Evolutionary conservation across 2,888 invertebrate species (phyloP).

Genomic region (Muscina levida): DNA sequence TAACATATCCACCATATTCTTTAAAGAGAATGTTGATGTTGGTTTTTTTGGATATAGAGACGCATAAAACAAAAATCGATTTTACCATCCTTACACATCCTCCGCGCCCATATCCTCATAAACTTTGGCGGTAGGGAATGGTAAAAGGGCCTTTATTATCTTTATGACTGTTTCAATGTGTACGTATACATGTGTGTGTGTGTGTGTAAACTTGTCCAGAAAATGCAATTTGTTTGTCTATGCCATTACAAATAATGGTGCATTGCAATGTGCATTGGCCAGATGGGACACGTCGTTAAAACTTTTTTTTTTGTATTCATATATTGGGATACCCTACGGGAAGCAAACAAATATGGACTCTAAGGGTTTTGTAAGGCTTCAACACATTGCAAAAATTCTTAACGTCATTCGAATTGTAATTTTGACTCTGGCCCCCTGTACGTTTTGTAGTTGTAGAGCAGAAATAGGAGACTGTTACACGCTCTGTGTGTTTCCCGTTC

Average conservation of each 20-base stretch:
- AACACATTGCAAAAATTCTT: too few relatives aligned
- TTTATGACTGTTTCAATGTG: not conserved
- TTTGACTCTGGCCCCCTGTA: too few relatives aligned
- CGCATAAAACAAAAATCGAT: slow-evolving; percentile 56
- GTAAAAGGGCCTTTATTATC: slow-evolving; percentile 21
- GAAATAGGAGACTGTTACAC: too few relatives aligned
- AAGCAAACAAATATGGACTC: not conserved
- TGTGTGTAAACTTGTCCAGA: slow-evolving; percentile 63
- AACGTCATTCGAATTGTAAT: too few relatives aligned
- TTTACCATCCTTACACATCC: slow-evolving; percentile 28
- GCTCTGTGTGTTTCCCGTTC: too few relatives aligned
- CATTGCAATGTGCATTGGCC: slow-evolving; percentile 56
- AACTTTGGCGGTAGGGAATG: not conserved
- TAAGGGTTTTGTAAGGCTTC: too few relatives aligned
- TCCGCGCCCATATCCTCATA: not conserved
- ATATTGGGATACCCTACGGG: slow-evolving; percentile 44
- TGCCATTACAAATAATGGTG: slow-evolving; percentile 63
- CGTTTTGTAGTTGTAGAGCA: too few relatives aligned
- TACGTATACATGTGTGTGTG: slow-evolving; percentile 14
- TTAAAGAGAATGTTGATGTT: not conserved
- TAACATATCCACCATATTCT: slow-evolving; percentile 54
- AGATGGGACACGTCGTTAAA: slow-evolving; percentile 65
- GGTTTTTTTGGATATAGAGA: not conserved
- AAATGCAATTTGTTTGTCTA: slow-evolving; percentile 64
- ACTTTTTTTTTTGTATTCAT: slow-evolving; percentile 48